Evolutionary conservation across 2,113 vertebrate species (phyloP).

Genomic region (Pelobates fuscus): DNA sequence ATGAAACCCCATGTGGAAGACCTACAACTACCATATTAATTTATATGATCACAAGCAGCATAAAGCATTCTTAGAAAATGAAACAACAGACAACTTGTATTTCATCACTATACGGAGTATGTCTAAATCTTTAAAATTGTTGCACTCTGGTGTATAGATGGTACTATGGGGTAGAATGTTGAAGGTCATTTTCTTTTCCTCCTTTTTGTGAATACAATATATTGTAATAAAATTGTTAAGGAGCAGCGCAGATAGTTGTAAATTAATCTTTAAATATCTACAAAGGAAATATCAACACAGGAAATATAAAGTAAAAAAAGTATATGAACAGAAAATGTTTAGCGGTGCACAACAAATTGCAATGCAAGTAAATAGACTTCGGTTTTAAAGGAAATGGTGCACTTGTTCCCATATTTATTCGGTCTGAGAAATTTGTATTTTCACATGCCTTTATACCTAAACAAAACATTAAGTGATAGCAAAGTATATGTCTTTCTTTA

Average conservation of each 20-base stretch:
- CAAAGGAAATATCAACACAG: too few species aligned
- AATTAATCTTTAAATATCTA: too few species aligned
- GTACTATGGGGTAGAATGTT: constrained; percentile 63
- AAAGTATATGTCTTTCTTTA: too few species aligned
- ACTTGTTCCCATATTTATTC: too few species aligned
- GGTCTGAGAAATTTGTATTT: too few species aligned
- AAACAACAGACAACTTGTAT: constrained; percentile 7
- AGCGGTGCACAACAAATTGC: too few species aligned
- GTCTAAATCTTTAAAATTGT: constrained; percentile 3
- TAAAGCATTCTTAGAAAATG: not conserved
- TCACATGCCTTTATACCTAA: too few species aligned
- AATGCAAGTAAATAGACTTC: too few species aligned
- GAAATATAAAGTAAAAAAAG: too few species aligned
- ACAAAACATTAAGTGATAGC: too few species aligned
- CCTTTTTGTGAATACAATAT: constrained; percentile 75
- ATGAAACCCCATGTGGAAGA: constrained; percentile 17
- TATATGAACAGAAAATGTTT: too few species aligned
- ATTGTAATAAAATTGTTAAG: constrained; percentile 72
- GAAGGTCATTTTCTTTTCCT: constrained; percentile 71
- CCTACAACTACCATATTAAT: constrained; percentile 5
- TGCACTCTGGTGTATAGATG: constrained; percentile 38
- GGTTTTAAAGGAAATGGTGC: too few species aligned
- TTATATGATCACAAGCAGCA: constrained; percentile 43
- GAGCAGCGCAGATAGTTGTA: constrained; percentile 41
- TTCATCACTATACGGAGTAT: not conserved